These are phyloP conservation scores for Nyctibius bracteatus DNA, from an alignment of 2,113 vertebrate genomes.

Conservation along the genomic window DNA sequence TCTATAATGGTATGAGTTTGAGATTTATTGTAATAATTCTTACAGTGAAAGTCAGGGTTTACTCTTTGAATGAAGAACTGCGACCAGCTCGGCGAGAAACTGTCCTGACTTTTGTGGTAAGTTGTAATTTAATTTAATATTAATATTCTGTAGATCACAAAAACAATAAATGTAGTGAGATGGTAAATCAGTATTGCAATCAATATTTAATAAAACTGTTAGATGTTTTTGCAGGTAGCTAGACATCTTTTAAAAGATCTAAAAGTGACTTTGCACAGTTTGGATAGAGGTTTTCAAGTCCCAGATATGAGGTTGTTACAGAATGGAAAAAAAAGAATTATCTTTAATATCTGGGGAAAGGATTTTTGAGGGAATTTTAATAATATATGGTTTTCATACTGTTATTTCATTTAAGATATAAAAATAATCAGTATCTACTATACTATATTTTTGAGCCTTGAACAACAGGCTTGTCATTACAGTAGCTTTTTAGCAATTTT, in stretches of 20 bases:
- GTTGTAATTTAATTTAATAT: background rate
- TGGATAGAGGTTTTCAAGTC: background rate
- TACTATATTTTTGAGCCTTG: background rate
- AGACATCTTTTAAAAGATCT: background rate
- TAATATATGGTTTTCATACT: background rate
- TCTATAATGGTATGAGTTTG: background rate
- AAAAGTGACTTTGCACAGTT: background rate
- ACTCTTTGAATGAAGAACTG: slow-evolving; percentile 88
- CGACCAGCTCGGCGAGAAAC: slow-evolving; percentile 79
- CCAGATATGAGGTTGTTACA: background rate
- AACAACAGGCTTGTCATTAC: background rate
- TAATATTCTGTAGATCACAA: background rate
- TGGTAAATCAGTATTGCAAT: background rate
- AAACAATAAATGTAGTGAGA: background rate
- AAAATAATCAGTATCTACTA: background rate
- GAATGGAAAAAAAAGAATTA: background rate
- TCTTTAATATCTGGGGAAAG: background rate
- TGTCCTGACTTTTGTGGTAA: slow-evolving; percentile 82
- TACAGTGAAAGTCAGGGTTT: slow-evolving; percentile 85
- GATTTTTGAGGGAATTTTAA: background rate
- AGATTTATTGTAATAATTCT: background rate
- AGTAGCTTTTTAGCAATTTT: background rate
- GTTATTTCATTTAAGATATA: background rate
- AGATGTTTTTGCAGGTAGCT: background rate
- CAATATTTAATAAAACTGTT: background rate